Percentiles rank a stretch among this genome's conserved stretches.
These are phyloP conservation scores for Tricholaema leucomelas DNA, from an alignment of 2,113 vertebrate species.

Conservation along the genomic window DNA sequence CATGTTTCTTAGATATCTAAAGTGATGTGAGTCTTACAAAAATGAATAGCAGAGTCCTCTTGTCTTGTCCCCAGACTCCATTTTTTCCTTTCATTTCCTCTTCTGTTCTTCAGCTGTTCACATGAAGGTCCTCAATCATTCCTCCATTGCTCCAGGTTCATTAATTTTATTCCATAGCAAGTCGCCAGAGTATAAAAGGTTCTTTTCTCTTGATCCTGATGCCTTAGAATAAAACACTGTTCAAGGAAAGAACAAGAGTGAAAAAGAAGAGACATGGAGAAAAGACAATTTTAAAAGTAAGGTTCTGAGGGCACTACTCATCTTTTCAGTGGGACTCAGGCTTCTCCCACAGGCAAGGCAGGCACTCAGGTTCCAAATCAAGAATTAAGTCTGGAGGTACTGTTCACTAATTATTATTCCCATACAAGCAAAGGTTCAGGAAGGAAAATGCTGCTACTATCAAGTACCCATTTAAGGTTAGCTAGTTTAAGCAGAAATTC, in stretches of 20 bases:
- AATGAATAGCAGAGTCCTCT: neutral
- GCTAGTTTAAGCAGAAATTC: neutral
- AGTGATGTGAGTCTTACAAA: neutral
- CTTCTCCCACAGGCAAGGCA: neutral
- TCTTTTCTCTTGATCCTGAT: constrained; percentile 1
- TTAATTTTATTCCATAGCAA: neutral
- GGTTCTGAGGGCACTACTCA: neutral
- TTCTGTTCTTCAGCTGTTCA: neutral
- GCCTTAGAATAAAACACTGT: neutral
- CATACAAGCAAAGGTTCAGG: neutral
- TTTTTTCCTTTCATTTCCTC: neutral
- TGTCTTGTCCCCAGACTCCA: neutral
- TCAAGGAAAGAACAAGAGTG: neutral
- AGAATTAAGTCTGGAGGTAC: neutral
- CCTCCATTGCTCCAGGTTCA: neutral
- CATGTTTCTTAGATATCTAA: neutral
- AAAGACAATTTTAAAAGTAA: neutral
- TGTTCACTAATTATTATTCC: neutral
- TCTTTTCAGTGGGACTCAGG: neutral
- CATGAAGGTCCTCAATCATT: neutral
- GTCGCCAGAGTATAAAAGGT: neutral
- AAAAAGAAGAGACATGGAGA: neutral
- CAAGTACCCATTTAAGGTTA: neutral
- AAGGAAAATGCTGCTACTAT: neutral
- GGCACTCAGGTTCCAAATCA: neutral